A percentile compares a stretch with the other conserved stretches of the same genome.
Conservation (phyloP, 2,113 vertebrate species). For the Onychostoma macrolepis region DNA sequence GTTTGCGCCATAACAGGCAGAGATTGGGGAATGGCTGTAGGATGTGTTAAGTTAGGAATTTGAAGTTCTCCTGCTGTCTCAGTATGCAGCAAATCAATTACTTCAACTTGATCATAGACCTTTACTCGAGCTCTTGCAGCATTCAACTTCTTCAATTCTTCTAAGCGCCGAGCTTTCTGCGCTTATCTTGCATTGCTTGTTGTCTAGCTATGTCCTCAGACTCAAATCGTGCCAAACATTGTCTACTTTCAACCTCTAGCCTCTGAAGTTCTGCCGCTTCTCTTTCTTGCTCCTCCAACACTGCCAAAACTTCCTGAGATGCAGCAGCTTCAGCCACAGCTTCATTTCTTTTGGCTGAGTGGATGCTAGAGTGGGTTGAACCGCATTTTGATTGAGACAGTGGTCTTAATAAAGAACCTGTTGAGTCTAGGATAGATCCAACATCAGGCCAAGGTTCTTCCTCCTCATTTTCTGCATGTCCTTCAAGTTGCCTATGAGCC, state of each 20-base stretch:
- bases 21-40: no score
- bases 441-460: slow-evolving; percentile 51
- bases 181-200: slow-evolving; percentile 48
- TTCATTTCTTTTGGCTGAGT: slow-evolving; percentile 35
- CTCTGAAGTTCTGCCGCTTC: slow-evolving; percentile 45
- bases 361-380: slow-evolving; percentile 27
- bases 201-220: slow-evolving; percentile 46
- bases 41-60: neutral
- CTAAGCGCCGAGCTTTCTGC: slow-evolving; percentile 48
- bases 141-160: slow-evolving; percentile 49
- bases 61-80: neutral
- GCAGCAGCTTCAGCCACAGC: slow-evolving; percentile 53
- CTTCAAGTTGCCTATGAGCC: slow-evolving; percentile 27
- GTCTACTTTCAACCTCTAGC: slow-evolving; percentile 38
- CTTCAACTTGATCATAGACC: slow-evolving; percentile 46
- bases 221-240: slow-evolving; percentile 42
- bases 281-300: slow-evolving; percentile 51
- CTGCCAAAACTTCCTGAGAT: slow-evolving; percentile 46
- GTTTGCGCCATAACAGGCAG: no score
- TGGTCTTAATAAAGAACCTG: slow-evolving; percentile 27
- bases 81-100: neutral
- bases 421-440: slow-evolving; percentile 49
- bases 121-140: slow-evolving; percentile 44
- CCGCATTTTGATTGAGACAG: slow-evolving; percentile 34
- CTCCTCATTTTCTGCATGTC: neutral